phyloP scores from a whole-genome alignment of 2,888 invertebrate species.

The Cerastoderma edule region DNA sequence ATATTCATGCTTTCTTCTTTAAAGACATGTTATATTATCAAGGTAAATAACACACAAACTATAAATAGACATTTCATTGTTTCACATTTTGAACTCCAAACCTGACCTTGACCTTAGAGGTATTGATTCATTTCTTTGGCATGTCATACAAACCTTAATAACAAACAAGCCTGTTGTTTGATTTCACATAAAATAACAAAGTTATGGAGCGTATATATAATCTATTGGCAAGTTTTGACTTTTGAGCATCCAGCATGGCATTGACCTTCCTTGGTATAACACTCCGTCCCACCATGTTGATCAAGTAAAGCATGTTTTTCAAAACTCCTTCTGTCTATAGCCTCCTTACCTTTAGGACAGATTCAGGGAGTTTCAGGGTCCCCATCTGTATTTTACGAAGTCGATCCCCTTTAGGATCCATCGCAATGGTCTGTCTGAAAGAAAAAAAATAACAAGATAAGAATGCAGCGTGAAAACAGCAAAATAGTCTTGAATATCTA shows the following conservation, averaged over 20 bases:
- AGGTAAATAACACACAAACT: too few relatives aligned
- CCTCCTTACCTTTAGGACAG: slow-evolving; percentile 48
- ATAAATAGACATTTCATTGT: too few relatives aligned
- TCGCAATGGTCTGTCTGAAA: slow-evolving; percentile 23
- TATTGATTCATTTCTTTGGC: too few relatives aligned
- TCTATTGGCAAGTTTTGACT: not conserved
- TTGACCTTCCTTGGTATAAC: not conserved
- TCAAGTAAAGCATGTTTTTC: not conserved
- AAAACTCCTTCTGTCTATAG: not conserved
- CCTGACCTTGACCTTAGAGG: too few relatives aligned
- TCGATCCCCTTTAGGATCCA: slow-evolving; percentile 62
- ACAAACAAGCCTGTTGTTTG: too few relatives aligned
- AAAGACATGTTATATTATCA: too few relatives aligned
- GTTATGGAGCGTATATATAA: not conserved
- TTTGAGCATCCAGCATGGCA: not conserved
- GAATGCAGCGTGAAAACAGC: not conserved
- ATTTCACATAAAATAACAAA: not conserved
- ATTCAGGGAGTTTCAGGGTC: slow-evolving; percentile 52
- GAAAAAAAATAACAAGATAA: not conserved
- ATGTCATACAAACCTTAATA: too few relatives aligned
- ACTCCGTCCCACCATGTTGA: not conserved
- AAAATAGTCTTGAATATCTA: not conserved
- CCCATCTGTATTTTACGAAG: slow-evolving; percentile 51
- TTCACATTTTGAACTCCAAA: too few relatives aligned
- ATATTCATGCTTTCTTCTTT: too few relatives aligned